A percentile compares a stretch with the other conserved stretches of the same genome.
Conservation (phyloP, 1,140 invertebrate species). For the Monomorium pharaonis region DNA sequence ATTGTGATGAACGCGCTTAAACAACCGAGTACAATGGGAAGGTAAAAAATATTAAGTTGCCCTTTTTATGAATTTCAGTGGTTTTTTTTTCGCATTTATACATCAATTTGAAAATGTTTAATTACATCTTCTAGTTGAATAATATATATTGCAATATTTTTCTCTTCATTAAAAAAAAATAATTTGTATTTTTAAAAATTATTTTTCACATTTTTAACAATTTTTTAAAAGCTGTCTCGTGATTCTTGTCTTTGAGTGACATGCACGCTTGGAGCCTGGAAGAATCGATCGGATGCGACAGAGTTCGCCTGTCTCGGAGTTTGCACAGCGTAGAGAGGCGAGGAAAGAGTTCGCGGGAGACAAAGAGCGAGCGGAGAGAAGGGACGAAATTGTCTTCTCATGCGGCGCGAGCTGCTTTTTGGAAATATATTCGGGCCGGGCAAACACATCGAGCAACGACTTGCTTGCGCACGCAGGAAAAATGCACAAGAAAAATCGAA, state of each 20-base stretch:
- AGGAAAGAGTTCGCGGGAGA: constrained; percentile 26
- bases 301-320: constrained; percentile 30
- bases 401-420: constrained; percentile 42
- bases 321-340: constrained; percentile 24
- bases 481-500: constrained; percentile 49
- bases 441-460: constrained; percentile 31
- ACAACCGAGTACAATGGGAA: background rate
- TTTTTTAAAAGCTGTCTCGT: no score
- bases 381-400: constrained; percentile 49
- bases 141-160: background rate
- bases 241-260: constrained; percentile 16
- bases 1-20: background rate
- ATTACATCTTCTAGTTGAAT: no score
- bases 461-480: constrained; percentile 21
- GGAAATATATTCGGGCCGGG: constrained; percentile 35
- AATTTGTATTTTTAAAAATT: no score
- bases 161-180: no score
- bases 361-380: constrained; percentile 18
- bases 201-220: no score
- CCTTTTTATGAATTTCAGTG: no score
- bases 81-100: no score
- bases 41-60: no score
- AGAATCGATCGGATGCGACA: constrained; percentile 33
- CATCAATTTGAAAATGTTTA: no score
- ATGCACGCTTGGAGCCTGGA: background rate